Conservation (phyloP, 2,113 vertebrate species). For the Setophaga kirtlandii region DNA sequence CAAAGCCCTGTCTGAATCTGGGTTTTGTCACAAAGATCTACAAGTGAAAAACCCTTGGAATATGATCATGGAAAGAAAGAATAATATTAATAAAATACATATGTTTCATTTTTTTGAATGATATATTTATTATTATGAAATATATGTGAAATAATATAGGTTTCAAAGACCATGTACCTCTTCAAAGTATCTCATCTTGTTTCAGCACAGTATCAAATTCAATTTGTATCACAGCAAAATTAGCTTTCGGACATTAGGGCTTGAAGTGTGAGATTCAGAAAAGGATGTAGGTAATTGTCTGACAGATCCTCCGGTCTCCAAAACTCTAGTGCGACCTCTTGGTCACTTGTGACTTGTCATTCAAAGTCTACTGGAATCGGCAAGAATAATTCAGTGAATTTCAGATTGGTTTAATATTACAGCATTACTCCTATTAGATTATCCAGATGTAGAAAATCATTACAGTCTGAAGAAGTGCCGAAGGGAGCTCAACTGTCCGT, state of each 20-base stretch:
- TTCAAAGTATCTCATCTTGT: background rate
- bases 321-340: background rate
- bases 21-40: background rate
- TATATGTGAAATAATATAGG: background rate
- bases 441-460: background rate
- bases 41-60: background rate
- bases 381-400: background rate
- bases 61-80: background rate
- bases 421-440: background rate
- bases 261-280: background rate
- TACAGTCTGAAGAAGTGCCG: background rate
- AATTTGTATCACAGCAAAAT: background rate
- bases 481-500: background rate
- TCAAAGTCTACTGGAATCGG: background rate
- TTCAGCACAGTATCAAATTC: background rate
- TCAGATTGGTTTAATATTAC: background rate
- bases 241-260: background rate
- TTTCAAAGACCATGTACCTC: background rate
- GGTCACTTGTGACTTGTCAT: background rate
- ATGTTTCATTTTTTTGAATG: background rate
- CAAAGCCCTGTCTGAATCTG: background rate
- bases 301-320: background rate
- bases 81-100: background rate
- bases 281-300: background rate
- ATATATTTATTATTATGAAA: background rate